phyloP scores from a whole-genome alignment of 2,888 invertebrate species.

The Seira ritae region DNA sequence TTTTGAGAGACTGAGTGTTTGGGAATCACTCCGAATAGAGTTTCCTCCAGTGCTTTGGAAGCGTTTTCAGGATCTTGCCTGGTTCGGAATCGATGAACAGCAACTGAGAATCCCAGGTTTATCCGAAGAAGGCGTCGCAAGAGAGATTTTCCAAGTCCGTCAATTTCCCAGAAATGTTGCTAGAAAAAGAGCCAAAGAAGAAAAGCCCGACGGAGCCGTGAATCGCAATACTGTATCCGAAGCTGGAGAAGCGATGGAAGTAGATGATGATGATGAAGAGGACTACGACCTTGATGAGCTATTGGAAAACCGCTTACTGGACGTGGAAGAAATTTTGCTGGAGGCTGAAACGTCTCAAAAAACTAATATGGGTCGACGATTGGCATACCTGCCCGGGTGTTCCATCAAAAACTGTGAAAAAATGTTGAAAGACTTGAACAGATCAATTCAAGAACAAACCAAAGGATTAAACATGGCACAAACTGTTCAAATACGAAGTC shows the following conservation, averaged over 20 bases:
- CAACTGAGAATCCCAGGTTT: conserved; percentile 24
- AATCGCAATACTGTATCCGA: conserved; percentile 7
- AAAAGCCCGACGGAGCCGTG: neutral
- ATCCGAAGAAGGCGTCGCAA: neutral
- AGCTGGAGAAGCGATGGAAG: neutral
- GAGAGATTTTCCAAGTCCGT: conserved; percentile 49
- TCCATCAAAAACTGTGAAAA: conserved; percentile 40
- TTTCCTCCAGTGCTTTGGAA: conserved; percentile 37
- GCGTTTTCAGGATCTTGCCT: conserved; percentile 42
- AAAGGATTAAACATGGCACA: conserved; percentile 25
- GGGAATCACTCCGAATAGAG: conserved; percentile 14
- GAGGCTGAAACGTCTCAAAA: conserved; percentile 54
- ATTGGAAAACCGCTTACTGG: conserved; percentile 62
- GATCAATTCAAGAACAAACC: conserved; percentile 1
- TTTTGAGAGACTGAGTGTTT: conserved; percentile 48
- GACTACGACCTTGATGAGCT: conserved; percentile 72
- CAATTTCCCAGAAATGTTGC: conserved; percentile 32
- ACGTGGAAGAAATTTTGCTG: conserved; percentile 48
- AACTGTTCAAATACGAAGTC: neutral
- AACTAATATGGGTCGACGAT: conserved; percentile 26
- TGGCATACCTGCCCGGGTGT: conserved; percentile 34
- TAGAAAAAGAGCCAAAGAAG: neutral
- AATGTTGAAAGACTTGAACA: conserved; percentile 22
- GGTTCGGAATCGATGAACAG: conserved; percentile 48
- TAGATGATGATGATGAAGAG: conserved; percentile 61